Conservation (phyloP, 2,888 invertebrate genomes). For the Ceratothoa steindachneri region DNA sequence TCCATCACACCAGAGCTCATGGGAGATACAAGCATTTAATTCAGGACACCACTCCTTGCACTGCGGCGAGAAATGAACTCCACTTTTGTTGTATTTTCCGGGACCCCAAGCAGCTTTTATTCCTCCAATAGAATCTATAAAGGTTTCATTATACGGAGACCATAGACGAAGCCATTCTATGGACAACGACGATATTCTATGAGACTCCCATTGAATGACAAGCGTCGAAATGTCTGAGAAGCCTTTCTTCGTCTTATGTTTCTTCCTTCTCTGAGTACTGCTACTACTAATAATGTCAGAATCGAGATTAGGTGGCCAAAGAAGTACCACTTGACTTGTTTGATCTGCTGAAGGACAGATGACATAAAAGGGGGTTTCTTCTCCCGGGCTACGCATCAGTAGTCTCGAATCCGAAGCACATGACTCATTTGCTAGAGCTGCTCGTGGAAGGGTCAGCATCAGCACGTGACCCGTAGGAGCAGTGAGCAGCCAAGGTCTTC, state of each 20-base stretch:
- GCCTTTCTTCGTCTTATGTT: conserved; percentile 4
- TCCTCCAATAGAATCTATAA: neutral
- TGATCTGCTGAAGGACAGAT: conserved; percentile 40
- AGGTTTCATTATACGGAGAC: neutral
- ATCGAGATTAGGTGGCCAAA: conserved; percentile 33
- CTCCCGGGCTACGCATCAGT: conserved; percentile 34
- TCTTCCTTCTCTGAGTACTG: neutral
- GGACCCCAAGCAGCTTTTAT: neutral
- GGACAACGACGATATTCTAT: conserved; percentile 33
- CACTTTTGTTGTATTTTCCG: neutral
- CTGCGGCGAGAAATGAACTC: neutral
- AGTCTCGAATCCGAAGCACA: conserved; percentile 40
- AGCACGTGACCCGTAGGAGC: conserved; percentile 36
- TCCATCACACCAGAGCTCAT: conserved; percentile 45
- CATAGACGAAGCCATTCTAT: conserved; percentile 36
- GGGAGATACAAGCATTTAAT: conserved; percentile 37
- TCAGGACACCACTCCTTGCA: conserved; percentile 42
- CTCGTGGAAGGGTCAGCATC: conserved; percentile 34
- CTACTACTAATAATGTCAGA: neutral
- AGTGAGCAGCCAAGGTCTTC: conserved; percentile 39
- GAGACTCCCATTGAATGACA: conserved; percentile 32
- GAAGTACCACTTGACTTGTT: conserved; percentile 22
- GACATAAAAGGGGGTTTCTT: conserved; percentile 26
- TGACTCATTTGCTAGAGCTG: conserved; percentile 42
- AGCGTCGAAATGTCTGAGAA: conserved; percentile 1